A percentile compares a stretch with the other conserved stretches of the same genome.
Evolutionary conservation across 2,797 vertebrate species (phyloP).

Genomic region (Ptychobarbus kaznakovi): DNA sequence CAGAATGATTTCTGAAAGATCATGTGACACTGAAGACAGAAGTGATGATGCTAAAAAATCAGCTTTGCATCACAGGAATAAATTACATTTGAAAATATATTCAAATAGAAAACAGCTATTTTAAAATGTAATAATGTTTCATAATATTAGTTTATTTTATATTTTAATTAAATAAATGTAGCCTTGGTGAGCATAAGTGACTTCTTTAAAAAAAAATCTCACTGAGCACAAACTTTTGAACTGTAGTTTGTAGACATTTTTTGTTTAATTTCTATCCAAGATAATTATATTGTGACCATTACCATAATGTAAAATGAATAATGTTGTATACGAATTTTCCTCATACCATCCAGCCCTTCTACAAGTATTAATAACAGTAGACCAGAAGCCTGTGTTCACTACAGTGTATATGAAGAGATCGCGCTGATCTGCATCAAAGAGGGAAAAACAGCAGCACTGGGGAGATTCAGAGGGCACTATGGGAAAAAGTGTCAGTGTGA

Average conservation of each 20-base stretch:
- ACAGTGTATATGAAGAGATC: slow-evolving; percentile 13
- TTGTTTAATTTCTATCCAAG: neutral
- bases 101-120: neutral
- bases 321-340: neutral
- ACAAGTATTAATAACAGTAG: neutral
- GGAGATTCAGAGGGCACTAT: slow-evolving; percentile 45
- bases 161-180: neutral
- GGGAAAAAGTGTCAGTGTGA: slow-evolving; percentile 39
- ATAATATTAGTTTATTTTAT: neutral
- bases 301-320: neutral
- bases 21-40: neutral
- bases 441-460: slow-evolving; percentile 47
- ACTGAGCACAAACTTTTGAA: neutral
- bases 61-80: neutral
- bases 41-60: neutral
- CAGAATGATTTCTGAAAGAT: neutral
- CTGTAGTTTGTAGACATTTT: neutral
- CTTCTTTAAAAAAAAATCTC: neutral
- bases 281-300: too few relatives aligned
- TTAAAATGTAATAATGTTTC: neutral
- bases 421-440: slow-evolving; percentile 20
- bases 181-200: neutral
- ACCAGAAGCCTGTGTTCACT: neutral
- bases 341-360: neutral
- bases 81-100: neutral